A percentile compares a stretch with the other conserved stretches of the same genome.
phyloP scores from a whole-genome alignment of 2,888 invertebrate genomes.

The Caprella mutica region DNA sequence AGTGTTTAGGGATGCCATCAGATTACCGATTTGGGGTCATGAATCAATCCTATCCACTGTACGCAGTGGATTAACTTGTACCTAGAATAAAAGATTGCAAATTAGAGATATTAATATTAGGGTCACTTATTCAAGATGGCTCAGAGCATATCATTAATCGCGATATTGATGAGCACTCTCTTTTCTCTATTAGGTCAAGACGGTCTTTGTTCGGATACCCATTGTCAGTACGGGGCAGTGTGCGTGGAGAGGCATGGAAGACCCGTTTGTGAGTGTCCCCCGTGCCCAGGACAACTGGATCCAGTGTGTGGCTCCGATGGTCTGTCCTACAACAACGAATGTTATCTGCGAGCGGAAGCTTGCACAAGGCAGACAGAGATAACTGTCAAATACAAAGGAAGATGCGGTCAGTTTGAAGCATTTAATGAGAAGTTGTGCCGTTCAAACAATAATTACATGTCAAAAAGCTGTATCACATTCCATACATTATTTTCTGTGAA shows the following conservation, averaged over 20 bases:
- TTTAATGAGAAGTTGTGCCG: too few species aligned
- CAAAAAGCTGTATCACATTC: too few species aligned
- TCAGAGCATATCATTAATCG: background rate
- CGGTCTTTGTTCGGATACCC: constrained; percentile 54
- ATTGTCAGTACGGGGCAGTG: constrained; percentile 42
- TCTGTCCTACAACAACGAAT: constrained; percentile 69
- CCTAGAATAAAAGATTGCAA: too few species aligned
- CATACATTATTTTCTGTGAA: too few species aligned
- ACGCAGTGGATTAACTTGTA: too few species aligned
- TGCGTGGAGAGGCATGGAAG: constrained; percentile 56
- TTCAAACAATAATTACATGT: too few species aligned
- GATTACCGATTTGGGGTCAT: too few species aligned
- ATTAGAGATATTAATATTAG: too few species aligned
- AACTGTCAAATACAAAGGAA: constrained; percentile 63
- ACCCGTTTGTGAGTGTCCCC: constrained; percentile 72
- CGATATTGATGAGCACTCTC: background rate
- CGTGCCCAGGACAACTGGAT: constrained; percentile 69
- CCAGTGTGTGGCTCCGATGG: constrained; percentile 75
- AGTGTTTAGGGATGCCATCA: too few species aligned
- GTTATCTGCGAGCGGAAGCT: constrained; percentile 65
- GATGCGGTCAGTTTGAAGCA: constrained; percentile 84
- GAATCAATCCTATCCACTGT: too few species aligned
- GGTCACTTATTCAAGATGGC: too few species aligned
- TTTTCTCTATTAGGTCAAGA: constrained; percentile 47
- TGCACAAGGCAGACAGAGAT: constrained; percentile 64